Evolutionary conservation across 2,797 vertebrate species (phyloP), one percentile per base, ranked within the genome.

Genomic region (Clarias laeviceps): DNA sequence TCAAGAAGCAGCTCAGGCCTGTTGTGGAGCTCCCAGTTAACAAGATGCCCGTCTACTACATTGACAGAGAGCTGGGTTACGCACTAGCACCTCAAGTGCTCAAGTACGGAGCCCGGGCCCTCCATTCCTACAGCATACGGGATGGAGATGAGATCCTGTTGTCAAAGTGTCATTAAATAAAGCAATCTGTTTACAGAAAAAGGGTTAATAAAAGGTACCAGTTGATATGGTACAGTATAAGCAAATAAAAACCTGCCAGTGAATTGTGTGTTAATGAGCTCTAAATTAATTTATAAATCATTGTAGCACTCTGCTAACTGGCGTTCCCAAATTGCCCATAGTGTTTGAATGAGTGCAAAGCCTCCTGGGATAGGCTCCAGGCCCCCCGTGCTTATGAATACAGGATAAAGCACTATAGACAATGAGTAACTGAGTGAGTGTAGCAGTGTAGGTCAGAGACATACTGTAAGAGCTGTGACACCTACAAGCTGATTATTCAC

Each of bases 71-170:
- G 84, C 94, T 96, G 80, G 88, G 90, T 37, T 91, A 90, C 0
- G 93, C 97, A 2, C 87, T 97, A 3, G 97, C 97, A 66, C 97
- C 97, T 0, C 97, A 99, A 91, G 98, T 99, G 93, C 90, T 99
- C 94, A 98, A 96, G 89, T 97, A 95, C 80, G 96, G 96, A 91
- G 94, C 92, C 0, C 95, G 98, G 70, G 97, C 97, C 0, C 94
- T 99, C 87, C 98, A 99, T 81, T 99, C 97, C 17, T 99, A 98
- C 29, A 94, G 96, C 90, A 98, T 99, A 87, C 95, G 94, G 15
- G 98, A 99, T 84, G 98, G 98, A 15, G 97, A 98, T 74, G 97
- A 99, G 94, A 97, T 99, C 80, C 96, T 96, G 0, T 96, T 98
- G 89, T 96, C 96, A 80, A 97, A 96, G 82, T 70, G 62, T 69